Conservation (phyloP, 2,797 vertebrate genomes). For the Perodicticus potto region DNA sequence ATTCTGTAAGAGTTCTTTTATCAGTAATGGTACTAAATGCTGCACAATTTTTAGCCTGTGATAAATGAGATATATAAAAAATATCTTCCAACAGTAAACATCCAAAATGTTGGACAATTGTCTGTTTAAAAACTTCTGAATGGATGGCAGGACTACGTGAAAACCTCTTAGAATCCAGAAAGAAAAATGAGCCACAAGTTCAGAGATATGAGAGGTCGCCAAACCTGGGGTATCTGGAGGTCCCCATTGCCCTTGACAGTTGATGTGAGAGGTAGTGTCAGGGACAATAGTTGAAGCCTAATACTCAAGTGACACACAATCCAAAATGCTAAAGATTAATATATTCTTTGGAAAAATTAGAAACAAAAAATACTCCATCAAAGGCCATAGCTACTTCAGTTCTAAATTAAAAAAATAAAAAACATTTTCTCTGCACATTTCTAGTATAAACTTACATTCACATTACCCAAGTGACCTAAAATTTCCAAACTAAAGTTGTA, state of each 20-base stretch:
- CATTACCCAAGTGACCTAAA: background rate
- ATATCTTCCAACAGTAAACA: background rate
- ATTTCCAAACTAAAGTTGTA: background rate
- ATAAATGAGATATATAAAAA: background rate
- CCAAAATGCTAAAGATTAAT: background rate
- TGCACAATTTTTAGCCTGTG: background rate
- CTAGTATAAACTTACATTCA: background rate
- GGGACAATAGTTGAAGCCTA: background rate
- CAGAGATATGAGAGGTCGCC: background rate
- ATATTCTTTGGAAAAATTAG: background rate
- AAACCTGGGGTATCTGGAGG: background rate
- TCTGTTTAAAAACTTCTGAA: background rate
- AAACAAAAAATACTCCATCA: background rate
- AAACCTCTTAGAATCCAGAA: background rate
- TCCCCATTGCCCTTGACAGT: background rate
- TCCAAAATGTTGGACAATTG: background rate
- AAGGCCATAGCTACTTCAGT: background rate
- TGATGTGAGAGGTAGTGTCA: too few species aligned
- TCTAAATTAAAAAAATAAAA: background rate
- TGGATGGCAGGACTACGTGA: background rate
- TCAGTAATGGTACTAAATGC: background rate
- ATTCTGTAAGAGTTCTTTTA: background rate
- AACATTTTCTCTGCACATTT: background rate
- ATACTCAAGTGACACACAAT: background rate
- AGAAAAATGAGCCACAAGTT: background rate